phyloP scores from a whole-genome alignment of 2,797 vertebrate species.

The Florisuga fusca region DNA sequence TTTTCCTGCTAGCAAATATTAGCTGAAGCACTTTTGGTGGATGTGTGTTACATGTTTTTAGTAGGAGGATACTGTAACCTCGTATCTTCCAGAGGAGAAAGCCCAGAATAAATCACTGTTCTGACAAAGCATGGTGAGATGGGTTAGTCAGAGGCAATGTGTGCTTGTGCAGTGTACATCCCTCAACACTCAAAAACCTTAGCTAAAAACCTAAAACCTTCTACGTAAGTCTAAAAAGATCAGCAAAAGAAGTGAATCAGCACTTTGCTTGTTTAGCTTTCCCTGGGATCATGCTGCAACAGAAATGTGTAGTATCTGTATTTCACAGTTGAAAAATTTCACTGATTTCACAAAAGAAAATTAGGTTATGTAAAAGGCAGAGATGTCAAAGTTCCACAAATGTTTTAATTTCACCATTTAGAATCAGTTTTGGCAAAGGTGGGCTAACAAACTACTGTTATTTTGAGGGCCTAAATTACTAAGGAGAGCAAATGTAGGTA shows the following conservation, averaged over 20 bases:
- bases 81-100: background rate
- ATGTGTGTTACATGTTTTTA: background rate
- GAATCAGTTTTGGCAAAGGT: background rate
- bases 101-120: background rate
- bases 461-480: background rate
- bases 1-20: slow-evolving; percentile 1
- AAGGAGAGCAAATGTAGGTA: background rate
- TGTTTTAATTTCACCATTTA: background rate
- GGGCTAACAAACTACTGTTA: background rate
- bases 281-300: background rate
- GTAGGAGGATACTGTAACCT: background rate
- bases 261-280: background rate
- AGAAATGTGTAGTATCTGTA: background rate
- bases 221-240: background rate
- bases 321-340: background rate
- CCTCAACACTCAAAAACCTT: background rate
- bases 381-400: background rate
- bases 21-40: background rate
- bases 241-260: background rate
- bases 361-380: background rate
- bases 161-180: background rate
- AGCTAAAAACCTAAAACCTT: background rate
- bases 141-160: background rate
- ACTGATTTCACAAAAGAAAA: background rate
- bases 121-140: background rate